These are phyloP conservation scores for Artibeus jamaicensis DNA, from an alignment of 2,797 vertebrate genomes.

Conservation along the genomic window DNA sequence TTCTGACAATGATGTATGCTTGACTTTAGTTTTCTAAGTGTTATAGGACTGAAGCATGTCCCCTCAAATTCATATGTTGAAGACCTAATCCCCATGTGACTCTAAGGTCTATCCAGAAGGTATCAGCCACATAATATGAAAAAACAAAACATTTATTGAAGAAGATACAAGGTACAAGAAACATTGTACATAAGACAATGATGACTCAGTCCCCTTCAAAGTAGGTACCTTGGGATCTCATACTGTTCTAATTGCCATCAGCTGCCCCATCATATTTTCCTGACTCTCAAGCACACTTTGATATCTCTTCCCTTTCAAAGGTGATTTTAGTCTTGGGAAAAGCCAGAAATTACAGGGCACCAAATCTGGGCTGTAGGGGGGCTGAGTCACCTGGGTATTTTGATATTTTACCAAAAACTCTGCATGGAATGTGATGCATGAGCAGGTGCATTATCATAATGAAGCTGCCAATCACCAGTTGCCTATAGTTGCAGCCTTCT, in stretches of 20 bases:
- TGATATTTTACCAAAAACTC: not conserved
- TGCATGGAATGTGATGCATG: not conserved
- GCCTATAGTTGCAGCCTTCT: not conserved
- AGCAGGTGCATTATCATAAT: not conserved
- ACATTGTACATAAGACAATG: not conserved
- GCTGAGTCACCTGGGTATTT: not conserved
- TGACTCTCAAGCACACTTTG: not conserved
- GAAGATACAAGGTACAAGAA: not conserved
- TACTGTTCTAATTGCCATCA: not conserved
- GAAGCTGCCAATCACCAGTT: not conserved
- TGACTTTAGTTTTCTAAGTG: not conserved
- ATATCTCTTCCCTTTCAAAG: not conserved
- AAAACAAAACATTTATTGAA: not conserved
- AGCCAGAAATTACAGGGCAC: not conserved
- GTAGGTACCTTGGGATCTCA: not conserved
- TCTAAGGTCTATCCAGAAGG: no score
- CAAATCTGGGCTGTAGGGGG: not conserved
- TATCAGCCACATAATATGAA: not conserved
- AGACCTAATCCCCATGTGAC: not conserved
- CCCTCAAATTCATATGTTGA: not conserved
- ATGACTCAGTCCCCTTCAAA: not conserved
- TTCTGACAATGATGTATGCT: not conserved
- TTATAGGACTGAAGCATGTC: not conserved
- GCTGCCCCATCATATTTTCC: not conserved
- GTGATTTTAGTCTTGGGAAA: not conserved